Evolutionary conservation across 2,113 vertebrate species (phyloP), one percentile per base, ranked within the genome.

Genomic region (Puntigrus tetrazona): DNA sequence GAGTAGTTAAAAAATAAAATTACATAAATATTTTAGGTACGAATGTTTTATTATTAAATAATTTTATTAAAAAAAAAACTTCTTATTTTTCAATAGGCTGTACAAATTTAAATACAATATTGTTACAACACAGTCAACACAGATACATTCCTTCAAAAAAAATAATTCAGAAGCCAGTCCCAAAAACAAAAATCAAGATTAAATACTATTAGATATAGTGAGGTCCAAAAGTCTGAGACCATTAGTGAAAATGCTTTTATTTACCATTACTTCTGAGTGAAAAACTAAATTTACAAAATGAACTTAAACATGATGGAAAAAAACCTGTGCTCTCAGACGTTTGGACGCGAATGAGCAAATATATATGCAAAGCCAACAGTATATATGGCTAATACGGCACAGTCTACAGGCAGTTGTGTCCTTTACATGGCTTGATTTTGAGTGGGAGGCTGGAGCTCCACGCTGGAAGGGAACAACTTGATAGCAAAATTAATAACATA

Each of bases 401-500:
- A 57, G 52, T n/a, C 45, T 47, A n/a, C 52, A 52, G 73, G 18
- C 6, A 25, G 52, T 57, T 16, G 38, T 87, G 55, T 85, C 74
- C 78, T 88, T 87, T 85, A 77, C 61, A 1, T 52, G 82, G 87
- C 41, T 57, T 80, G 50, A 78, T 89, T 89, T 88, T 27, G 63
- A 72, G n/a, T 38, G 82, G 83, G 72, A 87, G 85, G 72, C 76
- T 59, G 65, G 79, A 69, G 79, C 78, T 86, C 87, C 85, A 89
- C 82, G 75, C 91, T 86, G 76, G 81, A 67, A 89, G 79, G 81
- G 79, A 91, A 90, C 72, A 89, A 90, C 52, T 86, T 90, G 86
- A 90, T 88, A 89, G 89, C 86, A 87, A 93, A 92, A 93, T 92
- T 92, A 93, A 94, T 91, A 92, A 91, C 89, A 90, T 85, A 89